Evolutionary conservation across 2,113 vertebrate genomes (phyloP).

Genomic region (Phalacrocorax pelagicus): DNA sequence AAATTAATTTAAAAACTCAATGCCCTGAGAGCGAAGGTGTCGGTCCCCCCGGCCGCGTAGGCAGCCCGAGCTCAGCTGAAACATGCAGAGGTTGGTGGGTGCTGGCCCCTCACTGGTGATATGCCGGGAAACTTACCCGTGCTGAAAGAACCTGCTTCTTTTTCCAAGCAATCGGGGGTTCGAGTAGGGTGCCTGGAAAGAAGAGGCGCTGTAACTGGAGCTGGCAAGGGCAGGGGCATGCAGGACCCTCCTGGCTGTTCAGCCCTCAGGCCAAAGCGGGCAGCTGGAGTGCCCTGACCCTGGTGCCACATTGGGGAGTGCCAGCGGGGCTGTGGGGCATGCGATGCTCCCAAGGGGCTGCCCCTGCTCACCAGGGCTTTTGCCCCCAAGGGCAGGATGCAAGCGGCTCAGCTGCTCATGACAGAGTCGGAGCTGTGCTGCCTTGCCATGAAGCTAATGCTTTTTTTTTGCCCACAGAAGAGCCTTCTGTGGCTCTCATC

Average conservation of each 20-base stretch:
- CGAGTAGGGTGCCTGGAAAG: neutral
- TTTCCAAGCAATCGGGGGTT: no score
- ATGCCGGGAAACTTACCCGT: neutral
- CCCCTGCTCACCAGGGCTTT: neutral
- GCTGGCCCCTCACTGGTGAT: neutral
- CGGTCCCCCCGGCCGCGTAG: neutral
- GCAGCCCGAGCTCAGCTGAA: neutral
- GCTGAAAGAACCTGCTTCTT: neutral
- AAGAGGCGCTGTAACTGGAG: neutral
- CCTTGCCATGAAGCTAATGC: neutral
- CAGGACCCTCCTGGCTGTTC: neutral
- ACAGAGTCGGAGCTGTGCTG: neutral
- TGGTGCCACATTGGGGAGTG: rapidly evolving
- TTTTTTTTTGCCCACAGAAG: neutral
- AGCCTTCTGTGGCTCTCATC: neutral
- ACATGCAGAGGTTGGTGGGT: rapidly evolving
- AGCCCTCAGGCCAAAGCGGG: neutral
- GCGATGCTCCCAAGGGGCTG: neutral
- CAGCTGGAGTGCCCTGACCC: neutral
- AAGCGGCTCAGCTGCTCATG: neutral
- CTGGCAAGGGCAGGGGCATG: neutral
- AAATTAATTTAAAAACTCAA: neutral
- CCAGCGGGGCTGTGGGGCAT: rapidly evolving
- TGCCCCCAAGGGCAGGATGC: neutral
- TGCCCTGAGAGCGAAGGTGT: neutral